phyloP scores from a whole-genome alignment of 2,113 vertebrate species.

The Pedionomus torquatus region DNA sequence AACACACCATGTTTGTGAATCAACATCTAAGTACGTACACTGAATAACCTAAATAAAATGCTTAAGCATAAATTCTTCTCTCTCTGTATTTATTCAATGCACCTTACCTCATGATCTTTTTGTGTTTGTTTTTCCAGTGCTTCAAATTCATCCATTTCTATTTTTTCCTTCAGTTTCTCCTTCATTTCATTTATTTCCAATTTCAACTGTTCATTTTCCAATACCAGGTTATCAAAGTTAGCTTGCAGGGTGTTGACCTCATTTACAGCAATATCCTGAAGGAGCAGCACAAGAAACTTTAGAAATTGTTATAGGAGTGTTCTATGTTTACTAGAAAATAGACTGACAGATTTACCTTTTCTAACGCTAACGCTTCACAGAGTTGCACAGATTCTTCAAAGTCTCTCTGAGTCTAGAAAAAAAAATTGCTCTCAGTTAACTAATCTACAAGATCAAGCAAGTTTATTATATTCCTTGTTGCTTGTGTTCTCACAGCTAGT shows the following conservation, averaged over 20 bases:
- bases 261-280: conserved; percentile 74
- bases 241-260: conserved; percentile 74
- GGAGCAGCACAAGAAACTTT: neutral
- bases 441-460: neutral
- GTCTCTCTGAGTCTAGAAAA: conserved; percentile 68
- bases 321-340: neutral
- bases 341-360: conserved; percentile 78
- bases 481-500: neutral
- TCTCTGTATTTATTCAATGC: neutral
- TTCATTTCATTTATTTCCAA: conserved; percentile 77
- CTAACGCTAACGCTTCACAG: conserved; percentile 79
- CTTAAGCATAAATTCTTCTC: neutral
- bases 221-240: conserved; percentile 72
- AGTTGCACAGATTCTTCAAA: conserved; percentile 83
- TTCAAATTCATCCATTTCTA: conserved; percentile 85
- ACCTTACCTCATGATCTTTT: conserved; percentile 85
- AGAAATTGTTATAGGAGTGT: neutral
- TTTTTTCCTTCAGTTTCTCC: conserved; percentile 81
- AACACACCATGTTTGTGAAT: neutral
- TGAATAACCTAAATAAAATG: neutral
- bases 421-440: neutral
- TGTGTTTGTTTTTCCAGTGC: conserved; percentile 81
- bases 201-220: conserved; percentile 76
- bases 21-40: neutral
- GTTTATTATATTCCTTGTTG: neutral